Evolutionary conservation across 2,113 vertebrate species (phyloP).

Genomic region (Periophthalmodon schlosseri): DNA sequence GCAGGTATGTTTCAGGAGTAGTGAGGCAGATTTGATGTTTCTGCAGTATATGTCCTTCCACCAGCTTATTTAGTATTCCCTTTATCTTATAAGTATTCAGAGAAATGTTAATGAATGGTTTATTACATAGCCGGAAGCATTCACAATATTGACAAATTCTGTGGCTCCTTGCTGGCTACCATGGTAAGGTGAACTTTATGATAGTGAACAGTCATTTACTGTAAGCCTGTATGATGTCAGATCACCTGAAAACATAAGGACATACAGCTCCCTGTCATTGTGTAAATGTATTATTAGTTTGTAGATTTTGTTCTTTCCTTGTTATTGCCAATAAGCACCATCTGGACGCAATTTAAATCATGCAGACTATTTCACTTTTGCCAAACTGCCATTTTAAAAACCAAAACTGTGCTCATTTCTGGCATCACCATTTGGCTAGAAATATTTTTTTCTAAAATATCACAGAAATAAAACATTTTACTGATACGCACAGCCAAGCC

Average conservation of each 20-base stretch:
- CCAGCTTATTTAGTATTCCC: not conserved
- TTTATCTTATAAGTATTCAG: too few species aligned
- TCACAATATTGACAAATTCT: too few species aligned
- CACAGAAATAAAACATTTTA: not conserved
- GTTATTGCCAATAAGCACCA: slow-evolving; percentile 11
- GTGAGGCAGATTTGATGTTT: not conserved
- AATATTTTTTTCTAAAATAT: not conserved
- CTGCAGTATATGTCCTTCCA: not conserved
- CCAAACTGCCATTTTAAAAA: not conserved
- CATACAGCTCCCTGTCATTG: not conserved
- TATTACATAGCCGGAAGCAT: too few species aligned
- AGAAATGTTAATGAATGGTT: too few species aligned
- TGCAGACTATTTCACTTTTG: slow-evolving; percentile 1
- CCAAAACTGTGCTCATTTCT: slow-evolving; percentile 4
- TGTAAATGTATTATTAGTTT: not conserved
- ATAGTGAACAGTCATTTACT: not conserved
- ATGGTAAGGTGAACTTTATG: not conserved
- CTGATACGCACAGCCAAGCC: not conserved
- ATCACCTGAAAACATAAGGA: not conserved
- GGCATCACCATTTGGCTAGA: not conserved
- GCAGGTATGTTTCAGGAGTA: not conserved
- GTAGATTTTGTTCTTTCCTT: not conserved
- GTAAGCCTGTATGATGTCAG: not conserved
- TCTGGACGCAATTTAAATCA: slow-evolving; percentile 3
- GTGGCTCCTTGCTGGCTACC: too few species aligned